These are phyloP conservation scores for Butorides virescens DNA, from an alignment of 2,113 vertebrate genomes.

Conservation along the genomic window DNA sequence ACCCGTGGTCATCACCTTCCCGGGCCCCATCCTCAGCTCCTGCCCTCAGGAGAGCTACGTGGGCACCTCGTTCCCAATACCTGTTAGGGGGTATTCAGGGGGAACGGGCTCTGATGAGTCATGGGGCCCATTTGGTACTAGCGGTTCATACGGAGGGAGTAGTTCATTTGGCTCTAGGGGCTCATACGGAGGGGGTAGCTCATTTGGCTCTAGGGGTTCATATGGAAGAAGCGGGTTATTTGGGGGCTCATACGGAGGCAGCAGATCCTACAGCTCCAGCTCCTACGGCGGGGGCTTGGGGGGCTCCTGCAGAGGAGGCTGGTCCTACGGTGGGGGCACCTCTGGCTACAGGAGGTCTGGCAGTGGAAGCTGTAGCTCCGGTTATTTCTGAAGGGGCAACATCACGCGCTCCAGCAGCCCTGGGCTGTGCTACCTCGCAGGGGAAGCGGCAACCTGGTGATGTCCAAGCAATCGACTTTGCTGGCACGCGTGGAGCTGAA, in stretches of 20 bases:
- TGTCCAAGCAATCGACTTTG: neutral
- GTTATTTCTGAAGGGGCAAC: neutral
- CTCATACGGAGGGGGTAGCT: neutral
- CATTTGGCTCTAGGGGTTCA: neutral
- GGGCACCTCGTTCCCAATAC: neutral
- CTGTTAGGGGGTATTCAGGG: neutral
- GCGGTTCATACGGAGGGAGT: neutral
- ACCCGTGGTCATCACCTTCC: neutral
- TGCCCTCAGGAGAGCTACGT: neutral
- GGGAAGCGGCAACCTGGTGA: neutral
- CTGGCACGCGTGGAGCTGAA: neutral
- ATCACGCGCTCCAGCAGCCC: neutral
- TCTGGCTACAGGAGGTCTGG: neutral
- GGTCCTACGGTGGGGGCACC: neutral
- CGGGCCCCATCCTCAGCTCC: constrained; percentile 1
- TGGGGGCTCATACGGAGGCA: neutral
- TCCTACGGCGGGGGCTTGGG: neutral
- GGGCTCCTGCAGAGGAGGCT: neutral
- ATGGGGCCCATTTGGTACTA: neutral
- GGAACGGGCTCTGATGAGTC: neutral
- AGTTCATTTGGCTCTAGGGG: neutral
- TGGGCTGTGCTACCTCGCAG: neutral
- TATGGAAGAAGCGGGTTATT: neutral
- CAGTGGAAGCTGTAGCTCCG: neutral
- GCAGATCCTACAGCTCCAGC: neutral